A percentile compares a stretch with the other conserved stretches of the same genome.
Evolutionary conservation across 2,113 vertebrate species (phyloP).

Genomic region (Phyllostomus hastatus): DNA sequence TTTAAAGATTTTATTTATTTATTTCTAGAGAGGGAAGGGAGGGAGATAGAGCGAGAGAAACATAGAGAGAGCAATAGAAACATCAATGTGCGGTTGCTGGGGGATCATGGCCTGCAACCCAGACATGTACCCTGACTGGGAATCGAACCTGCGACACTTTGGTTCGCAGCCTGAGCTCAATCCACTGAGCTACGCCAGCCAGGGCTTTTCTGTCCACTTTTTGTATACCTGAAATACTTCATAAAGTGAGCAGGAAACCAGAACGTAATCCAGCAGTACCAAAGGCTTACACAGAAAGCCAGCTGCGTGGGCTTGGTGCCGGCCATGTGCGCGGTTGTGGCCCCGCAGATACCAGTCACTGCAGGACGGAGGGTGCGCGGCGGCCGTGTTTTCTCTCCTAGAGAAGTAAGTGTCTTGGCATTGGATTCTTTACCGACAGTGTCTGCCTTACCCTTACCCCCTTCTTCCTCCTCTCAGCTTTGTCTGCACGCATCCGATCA

Average conservation of each 20-base stretch:
- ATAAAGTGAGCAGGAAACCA: neutral
- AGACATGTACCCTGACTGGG: too few species aligned
- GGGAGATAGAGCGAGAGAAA: too few species aligned
- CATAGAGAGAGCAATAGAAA: too few species aligned
- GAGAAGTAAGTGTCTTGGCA: neutral
- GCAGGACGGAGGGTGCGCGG: neutral
- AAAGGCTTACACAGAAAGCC: neutral
- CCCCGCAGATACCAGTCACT: neutral
- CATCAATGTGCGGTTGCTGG: too few species aligned
- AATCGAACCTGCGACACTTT: too few species aligned
- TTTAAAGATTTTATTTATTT: too few species aligned
- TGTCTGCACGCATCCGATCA: neutral
- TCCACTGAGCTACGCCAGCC: too few species aligned
- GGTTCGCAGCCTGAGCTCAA: too few species aligned
- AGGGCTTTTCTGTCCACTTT: neutral
- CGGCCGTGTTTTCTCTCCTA: neutral
- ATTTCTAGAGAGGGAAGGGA: too few species aligned
- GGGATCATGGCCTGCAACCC: too few species aligned
- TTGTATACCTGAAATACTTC: neutral
- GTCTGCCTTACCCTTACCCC: neutral
- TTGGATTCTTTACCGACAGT: neutral
- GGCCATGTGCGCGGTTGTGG: neutral
- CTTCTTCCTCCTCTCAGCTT: neutral
- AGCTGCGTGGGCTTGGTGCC: fast-evolving
- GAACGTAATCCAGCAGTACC: neutral